Base-by-base conservation (phyloP, 2,113 vertebrate genomes). In the Fulmarus glacialis region DNA sequence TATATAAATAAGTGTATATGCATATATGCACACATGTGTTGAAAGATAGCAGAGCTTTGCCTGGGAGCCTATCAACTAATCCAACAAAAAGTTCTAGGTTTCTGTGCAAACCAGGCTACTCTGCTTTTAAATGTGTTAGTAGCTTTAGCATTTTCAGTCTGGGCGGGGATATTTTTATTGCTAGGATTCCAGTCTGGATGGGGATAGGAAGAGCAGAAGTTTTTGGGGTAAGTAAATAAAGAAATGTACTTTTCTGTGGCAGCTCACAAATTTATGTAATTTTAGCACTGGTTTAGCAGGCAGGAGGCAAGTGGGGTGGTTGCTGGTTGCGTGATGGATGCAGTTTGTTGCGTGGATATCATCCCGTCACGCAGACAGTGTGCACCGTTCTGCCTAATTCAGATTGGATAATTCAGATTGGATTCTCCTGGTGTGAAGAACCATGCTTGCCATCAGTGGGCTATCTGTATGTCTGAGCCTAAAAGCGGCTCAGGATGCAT, bases 331-430 rank as follows among this genome's bases (percentile, higher is more conserved):
- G 6, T 20, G 58, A 38, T 38, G 60, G 42, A 16, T 29, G 56
- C 36, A 50, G 36, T 68, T 91, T 60, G 34, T 72, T 52, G 24
- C 0, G 0, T 84, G 56, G 36, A 72, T 87, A 30, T 58, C 24
- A 48, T 70, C 52, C 52, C 0, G 0, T 70, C 2, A 2, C 0
- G 0, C 18, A 2, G 38, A 12, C n/a, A 10, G 30, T 0, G 0
- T 52, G 23, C 24, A 19, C n/a, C 0, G 2, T 58, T 47, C 64
- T 58, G 5, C 36, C 38, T 40, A 3, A 34, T 48, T 72, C 63
- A 4, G 42, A 12, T 4, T 62, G 50, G 32, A 38, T 40, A 3
- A 34, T 48, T 72, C 63, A 4, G 42, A 12, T 4, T 62, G 50
- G 32, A 38, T 89, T 95, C 50, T 81, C 11, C 34, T 63, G 59